Evolutionary conservation across 2,797 vertebrate genomes (phyloP), one percentile per base, ranked within the genome.

Genomic region (Crenichthys baileyi): DNA sequence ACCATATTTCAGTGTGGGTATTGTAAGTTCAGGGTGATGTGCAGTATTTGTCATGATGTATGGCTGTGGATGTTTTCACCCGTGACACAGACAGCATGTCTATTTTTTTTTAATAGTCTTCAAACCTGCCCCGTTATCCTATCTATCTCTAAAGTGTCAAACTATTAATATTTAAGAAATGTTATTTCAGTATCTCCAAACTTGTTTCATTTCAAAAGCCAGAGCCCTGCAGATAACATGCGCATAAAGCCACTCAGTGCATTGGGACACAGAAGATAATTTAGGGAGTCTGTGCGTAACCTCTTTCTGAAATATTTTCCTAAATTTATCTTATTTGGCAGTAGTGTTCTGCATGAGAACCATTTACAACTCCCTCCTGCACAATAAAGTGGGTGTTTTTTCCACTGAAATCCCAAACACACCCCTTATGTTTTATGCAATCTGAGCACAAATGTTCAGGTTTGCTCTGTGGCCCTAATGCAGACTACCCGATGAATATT

Each of bases 301-400:
- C 31, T 73, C 72, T 68, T 36, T 24, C 71, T 79, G 18, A 73
- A 79, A 77, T 67, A 77, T 70, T 77, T 74, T 39, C 56, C 72
- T 39, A 65, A 70, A 86, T 87, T 77, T 44, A 29, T 55, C 67
- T 74, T 65, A 70, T 81, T 83, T 84, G 4, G 44, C 78, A 78
- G 84, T 82, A 13, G 26, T 56, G 26, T 60, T 61, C 39, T 44
- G 20, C 68, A 82, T 53, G 61, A 83, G 68, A 81, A 50, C 61
- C 13, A 70, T 80, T 90, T 84, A 89, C 16, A 83, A 60, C 78
- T 87, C 90, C 84, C 85, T 85, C 79, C 83, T 74, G 82, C 39
- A 84, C 70, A 44, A 77, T 83, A 72, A 56, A 79, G 73, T 77
- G 85, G 78, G 70, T 81, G 41, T 61, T 78, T 84, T 89, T 88